phyloP scores from a whole-genome alignment of 2,888 invertebrate species.

The Chaetogeoica ovagalla region DNA sequence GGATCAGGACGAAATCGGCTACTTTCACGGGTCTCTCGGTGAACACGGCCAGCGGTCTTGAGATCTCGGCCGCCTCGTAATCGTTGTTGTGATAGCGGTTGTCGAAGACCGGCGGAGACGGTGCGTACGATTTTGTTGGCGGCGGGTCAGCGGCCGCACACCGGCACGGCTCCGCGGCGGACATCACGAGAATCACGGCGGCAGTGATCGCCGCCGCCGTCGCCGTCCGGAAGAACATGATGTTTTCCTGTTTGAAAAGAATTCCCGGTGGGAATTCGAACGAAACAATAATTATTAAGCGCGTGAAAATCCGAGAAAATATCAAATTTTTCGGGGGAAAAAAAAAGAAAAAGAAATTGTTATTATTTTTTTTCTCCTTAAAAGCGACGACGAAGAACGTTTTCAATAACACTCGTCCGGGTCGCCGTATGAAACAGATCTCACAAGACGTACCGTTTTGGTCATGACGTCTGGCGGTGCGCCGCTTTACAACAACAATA shows the following conservation, averaged over 20 bases:
- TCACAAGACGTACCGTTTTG: no score
- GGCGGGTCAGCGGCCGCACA: neutral
- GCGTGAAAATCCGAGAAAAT: neutral
- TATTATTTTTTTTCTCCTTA: no score
- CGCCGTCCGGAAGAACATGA: neutral
- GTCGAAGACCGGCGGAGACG: neutral
- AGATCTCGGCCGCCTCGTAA: conserved; percentile 26
- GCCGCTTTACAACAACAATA: no score
- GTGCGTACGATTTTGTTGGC: conserved; percentile 20
- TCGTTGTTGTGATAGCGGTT: neutral
- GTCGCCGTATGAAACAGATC: no score
- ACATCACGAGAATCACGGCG: neutral
- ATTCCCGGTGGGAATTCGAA: no score
- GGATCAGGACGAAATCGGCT: conserved; percentile 54
- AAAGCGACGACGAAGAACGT: no score
- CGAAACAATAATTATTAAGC: no score
- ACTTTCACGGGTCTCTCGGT: conserved; percentile 55
- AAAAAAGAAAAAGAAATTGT: no score
- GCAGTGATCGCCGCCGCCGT: no score
- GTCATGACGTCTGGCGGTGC: no score
- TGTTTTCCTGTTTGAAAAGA: neutral
- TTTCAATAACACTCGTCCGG: no score
- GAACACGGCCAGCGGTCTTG: conserved; percentile 55
- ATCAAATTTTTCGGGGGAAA: no score
- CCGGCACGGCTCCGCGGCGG: neutral